phyloP scores from a whole-genome alignment of 2,113 vertebrate species.

The Perccottus glenii region DNA sequence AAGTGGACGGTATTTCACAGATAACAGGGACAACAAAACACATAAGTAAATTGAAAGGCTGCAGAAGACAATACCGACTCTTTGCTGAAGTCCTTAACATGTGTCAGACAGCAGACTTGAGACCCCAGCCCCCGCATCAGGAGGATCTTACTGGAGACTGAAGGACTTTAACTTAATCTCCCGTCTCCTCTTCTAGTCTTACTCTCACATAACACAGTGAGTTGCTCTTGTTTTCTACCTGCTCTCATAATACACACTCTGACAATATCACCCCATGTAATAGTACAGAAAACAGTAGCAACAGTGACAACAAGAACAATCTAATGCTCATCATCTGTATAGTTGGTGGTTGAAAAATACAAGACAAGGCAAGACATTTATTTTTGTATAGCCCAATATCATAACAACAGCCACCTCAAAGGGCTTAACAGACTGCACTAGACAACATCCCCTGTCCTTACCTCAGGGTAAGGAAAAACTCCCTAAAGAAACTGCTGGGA shows the following conservation, averaged over 20 bases:
- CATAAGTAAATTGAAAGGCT: too few species aligned
- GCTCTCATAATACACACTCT: not conserved
- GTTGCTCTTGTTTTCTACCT: conserved; percentile 8
- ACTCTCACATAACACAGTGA: conserved; percentile 22
- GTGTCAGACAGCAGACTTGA: not conserved
- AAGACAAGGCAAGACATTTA: too few species aligned
- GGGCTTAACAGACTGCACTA: too few species aligned
- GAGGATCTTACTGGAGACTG: conserved; percentile 46
- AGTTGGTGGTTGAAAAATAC: too few species aligned
- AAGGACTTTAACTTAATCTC: conserved; percentile 53
- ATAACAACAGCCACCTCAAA: too few species aligned
- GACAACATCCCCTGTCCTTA: too few species aligned
- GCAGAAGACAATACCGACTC: not conserved
- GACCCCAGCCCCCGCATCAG: not conserved
- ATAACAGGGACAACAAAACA: too few species aligned
- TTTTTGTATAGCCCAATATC: too few species aligned
- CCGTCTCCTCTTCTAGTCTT: conserved; percentile 30
- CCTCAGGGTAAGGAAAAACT: too few species aligned
- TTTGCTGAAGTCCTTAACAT: conserved; percentile 14
- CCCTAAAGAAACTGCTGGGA: too few species aligned
- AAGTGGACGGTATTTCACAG: too few species aligned
- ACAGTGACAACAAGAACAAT: not conserved
- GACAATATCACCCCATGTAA: not conserved
- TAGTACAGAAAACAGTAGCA: not conserved
- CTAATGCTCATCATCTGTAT: too few species aligned